Evolutionary conservation across 2,888 invertebrate genomes (phyloP), one percentile per base, ranked within the genome.

Genomic region (Lepidocyrtinus sp.): DNA sequence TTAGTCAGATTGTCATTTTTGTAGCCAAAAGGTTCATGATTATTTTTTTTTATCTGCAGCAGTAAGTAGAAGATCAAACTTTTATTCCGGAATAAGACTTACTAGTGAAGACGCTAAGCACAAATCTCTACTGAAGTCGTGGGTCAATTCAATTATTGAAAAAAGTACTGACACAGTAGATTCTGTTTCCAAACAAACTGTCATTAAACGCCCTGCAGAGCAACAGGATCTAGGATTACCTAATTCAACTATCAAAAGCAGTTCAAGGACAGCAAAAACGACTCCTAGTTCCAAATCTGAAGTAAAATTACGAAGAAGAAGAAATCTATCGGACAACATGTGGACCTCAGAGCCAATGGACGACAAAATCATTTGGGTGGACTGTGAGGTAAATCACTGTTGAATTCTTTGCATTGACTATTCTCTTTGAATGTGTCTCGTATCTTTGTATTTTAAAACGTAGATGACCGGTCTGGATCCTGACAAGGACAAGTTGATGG

Each of bases 381-480:
- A 86, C 64, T 85, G 86, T 67, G 86, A 86, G 77, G 86, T 84
- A 77, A 46, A 12, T 50, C 9, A 17, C 5, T 55, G 9, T 55
- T 36, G 5, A 27, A 50, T n/a, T 21, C 7, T 25, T 62, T 63
- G 55, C 64, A n/a, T 73, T 64, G 21, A 26, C 36, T 78, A 69
- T 74, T 72, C 19, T 22, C 15, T 46, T 61, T 36, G 25, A 62
- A 70, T 67, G 22, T 73, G 36, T 87, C 89, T 75, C n/a, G n/a
- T n/a, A n/a, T n/a, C n/a, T n/a, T n/a, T n/a, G n/a, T n/a, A n/a
- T n/a, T n/a, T n/a, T n/a, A n/a, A n/a, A n/a, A n/a, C n/a, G n/a
- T 87, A 93, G 93, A 96, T 99, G 96, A 96, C 97, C 7, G 98
- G 98, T 0, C 89, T 98, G 17, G 92, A 97, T 88, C 88, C 94